Evolutionary conservation across 2,888 invertebrate genomes (phyloP), one percentile per base, ranked within the genome.

Genomic region (Branchinecta sandiegonensis): DNA sequence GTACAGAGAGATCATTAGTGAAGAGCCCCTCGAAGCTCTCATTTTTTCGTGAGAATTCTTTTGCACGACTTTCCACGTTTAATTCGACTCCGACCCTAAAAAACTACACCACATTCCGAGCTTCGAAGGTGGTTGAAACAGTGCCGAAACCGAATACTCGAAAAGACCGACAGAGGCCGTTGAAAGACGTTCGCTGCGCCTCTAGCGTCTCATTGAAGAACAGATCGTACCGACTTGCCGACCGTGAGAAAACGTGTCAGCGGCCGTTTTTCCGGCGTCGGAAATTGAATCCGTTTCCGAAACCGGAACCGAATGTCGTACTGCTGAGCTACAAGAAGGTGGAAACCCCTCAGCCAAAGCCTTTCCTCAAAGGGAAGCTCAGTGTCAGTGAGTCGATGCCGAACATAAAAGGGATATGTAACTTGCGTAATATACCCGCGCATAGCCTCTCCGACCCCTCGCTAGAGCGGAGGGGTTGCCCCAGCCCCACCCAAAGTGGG

Each of bases 371-470:
- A 6, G 37, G 37, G 37, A 48, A 47, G 6, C 14, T 13, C 1
- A 67, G 7, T n/a, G 14, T 14, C 23, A 66, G 14, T 47, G 66
- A 13, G 12, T 69, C 69, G 8, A 47, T 69, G 12, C 69, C 69
- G 10, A 68, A 69, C 66, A 63, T 69, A 13, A 68, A 67, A 46
- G 48, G 48, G n/a, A 17, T 37, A 9, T 37, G 46, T 37, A 48
- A 47, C 9, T 67, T 46, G 47, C 13, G 37, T 9, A 13, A n/a
- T 14, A 23, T 47, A 9, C 10, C 67, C 14, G 47, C 67, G 8
- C 69, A 69, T 47, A 68, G 67, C 37, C 48, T 69, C 13, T 69
- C 69, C 9, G 69, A 69, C 56, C 69, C 69, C 11, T 65, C 65
- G 17, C 67, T 69, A n/a, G 50, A 67, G 14, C 14, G 47, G 10